Evolutionary conservation across 2,888 invertebrate genomes (phyloP).

Genomic region (Spisula subtruncata): DNA sequence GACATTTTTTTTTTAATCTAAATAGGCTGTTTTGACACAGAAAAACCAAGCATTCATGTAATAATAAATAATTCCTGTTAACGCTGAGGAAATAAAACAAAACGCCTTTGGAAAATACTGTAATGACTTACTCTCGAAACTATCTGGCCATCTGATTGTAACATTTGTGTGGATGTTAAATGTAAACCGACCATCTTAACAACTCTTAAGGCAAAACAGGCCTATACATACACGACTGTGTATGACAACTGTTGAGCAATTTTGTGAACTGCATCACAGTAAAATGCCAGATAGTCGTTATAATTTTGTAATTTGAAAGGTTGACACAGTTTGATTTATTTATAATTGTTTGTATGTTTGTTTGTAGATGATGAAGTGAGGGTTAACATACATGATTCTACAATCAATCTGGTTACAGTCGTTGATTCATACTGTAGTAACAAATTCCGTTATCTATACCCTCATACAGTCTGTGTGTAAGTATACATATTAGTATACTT

Average conservation of each 20-base stretch:
- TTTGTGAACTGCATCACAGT: no score
- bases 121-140: neutral
- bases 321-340: no score
- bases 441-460: slow-evolving; percentile 33
- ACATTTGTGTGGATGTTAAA: no score
- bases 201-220: no score
- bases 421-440: slow-evolving; percentile 55
- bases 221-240: neutral
- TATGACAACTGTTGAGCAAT: neutral
- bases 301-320: no score
- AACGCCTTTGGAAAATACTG: no score
- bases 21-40: no score
- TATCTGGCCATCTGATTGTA: neutral
- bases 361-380: slow-evolving; percentile 42
- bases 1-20: no score
- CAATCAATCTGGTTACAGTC: slow-evolving; percentile 49
- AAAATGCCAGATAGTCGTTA: no score
- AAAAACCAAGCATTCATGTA: no score
- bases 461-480: slow-evolving; percentile 50
- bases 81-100: neutral
- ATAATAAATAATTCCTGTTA: neutral
- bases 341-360: neutral
- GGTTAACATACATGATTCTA: slow-evolving; percentile 44
- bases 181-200: no score
- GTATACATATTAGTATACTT: neutral